Percentiles rank a stretch among this genome's conserved stretches.
These are phyloP conservation scores for Drosophila kokeensis DNA, from an alignment of 2,888 invertebrate genomes.

Conservation along the genomic window DNA sequence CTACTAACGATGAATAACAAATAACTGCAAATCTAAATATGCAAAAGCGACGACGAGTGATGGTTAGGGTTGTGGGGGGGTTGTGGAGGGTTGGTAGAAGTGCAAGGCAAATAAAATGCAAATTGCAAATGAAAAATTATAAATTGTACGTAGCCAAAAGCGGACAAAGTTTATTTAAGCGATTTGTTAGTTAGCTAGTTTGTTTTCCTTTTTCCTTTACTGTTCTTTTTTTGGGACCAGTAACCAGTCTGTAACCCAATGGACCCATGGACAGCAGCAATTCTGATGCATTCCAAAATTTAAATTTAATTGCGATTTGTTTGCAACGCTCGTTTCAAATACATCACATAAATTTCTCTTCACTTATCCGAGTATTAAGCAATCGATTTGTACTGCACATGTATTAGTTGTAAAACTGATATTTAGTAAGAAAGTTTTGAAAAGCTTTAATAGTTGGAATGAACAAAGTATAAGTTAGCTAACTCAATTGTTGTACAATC, in stretches of 20 bases:
- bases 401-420: background rate
- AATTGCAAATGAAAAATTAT: constrained; percentile 69
- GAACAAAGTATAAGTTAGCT: background rate
- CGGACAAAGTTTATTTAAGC: constrained; percentile 78
- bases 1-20: constrained; percentile 75
- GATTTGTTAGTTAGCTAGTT: constrained; percentile 66
- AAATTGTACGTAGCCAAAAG: constrained; percentile 64
- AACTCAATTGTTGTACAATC: constrained; percentile 4
- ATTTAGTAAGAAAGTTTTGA: background rate
- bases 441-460: background rate
- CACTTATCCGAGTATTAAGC: background rate
- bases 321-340: background rate
- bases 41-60: constrained; percentile 12
- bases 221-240: background rate
- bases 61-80: background rate
- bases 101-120: constrained; percentile 66
- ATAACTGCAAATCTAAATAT: constrained; percentile 34
- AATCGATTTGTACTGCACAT: background rate
- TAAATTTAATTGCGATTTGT: constrained; percentile 4
- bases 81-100: background rate
- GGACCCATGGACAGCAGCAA: background rate
- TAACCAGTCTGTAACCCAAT: too few species aligned
- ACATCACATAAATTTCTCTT: background rate
- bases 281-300: background rate
- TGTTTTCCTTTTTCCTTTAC: constrained; percentile 17